phyloP scores from a whole-genome alignment of 2,113 vertebrate genomes.

The Rhinolophus sinicus region DNA sequence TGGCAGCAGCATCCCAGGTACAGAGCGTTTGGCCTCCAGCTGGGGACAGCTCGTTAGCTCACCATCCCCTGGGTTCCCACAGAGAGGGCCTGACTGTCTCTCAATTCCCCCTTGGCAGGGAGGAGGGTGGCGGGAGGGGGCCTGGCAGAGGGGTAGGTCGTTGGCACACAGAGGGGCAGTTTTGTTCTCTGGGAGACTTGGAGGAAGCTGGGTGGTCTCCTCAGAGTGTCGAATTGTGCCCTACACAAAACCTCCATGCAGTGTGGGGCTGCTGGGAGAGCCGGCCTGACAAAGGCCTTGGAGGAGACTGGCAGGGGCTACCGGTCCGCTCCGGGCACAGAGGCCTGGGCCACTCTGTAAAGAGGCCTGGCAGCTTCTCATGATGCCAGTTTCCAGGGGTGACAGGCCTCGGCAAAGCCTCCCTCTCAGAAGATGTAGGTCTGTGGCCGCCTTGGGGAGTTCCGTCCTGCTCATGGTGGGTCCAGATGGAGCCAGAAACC shows the following conservation, averaged over 20 bases:
- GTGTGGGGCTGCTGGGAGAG: conserved; percentile 59
- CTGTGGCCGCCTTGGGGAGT: background rate
- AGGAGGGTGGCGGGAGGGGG: background rate
- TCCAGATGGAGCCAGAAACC: background rate
- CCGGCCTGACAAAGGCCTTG: conserved; percentile 51
- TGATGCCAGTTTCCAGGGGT: conserved; percentile 59
- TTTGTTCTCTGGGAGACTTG: conserved; percentile 74
- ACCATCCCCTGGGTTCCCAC: conserved; percentile 49
- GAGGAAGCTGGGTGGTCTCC: conserved; percentile 85
- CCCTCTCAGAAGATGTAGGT: background rate
- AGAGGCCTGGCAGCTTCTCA: conserved; percentile 13
- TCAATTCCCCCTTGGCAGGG: conserved; percentile 60
- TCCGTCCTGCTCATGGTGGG: background rate
- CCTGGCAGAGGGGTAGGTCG: conserved; percentile 62
- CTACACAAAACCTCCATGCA: conserved; percentile 80
- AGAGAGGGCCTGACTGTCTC: conserved; percentile 68
- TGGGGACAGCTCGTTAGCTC: conserved; percentile 27
- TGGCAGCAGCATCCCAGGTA: conserved; percentile 77
- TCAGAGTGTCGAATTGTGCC: conserved; percentile 72
- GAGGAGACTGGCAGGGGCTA: background rate
- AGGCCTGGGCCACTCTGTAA: background rate
- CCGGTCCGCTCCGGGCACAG: background rate
- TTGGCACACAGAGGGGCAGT: conserved; percentile 77
- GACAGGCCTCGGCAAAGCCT: background rate
- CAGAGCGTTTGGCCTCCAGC: background rate